Evolutionary conservation across 2,888 invertebrate species (phyloP), one percentile per base, ranked within the genome.

Genomic region (Callosobruchus maculatus): DNA sequence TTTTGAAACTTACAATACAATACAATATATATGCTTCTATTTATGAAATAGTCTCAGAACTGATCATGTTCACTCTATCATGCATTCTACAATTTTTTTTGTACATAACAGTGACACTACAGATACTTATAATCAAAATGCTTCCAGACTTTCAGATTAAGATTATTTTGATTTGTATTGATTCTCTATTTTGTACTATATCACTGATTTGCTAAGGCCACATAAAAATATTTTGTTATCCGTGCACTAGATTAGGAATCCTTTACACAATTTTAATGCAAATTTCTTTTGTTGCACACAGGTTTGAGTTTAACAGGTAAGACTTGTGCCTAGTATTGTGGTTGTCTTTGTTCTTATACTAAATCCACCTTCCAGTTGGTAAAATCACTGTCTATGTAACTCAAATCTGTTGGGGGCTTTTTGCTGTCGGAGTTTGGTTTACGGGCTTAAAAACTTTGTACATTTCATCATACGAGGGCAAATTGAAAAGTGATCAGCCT

Each of bases 281-380:
- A 18, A 74, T 84, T 86, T 86, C 85, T 85, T 86, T 86, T 87
- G 87, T 82, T 84, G 85, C 86, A 86, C 86, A 86, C 85, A 88
- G 88, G 84, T 88, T 88, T 85, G 87, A 87, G 81, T 87, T 88
- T 82, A 87, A 87, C 84, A 88, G 88, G 88, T 88, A 88, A 88
- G 88, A 82, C 77, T 77, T 49, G 49, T 49, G 49, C 18, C 13
- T 49, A 7, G 49, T 49, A 13, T 49, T 49, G 49, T 49, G 49
- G 49, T 49, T 49, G 49, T 49, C 49, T 49, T 49, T 49, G 18
- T 49, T 49, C 49, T 49, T 18, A 49, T 49, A 49, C 49, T 49
- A 49, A 49, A 49, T 7, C 3, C 49, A 49, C 49, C 13, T 13
- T 18, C 18, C 49, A 49, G 1, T 49, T 49, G 3, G 49, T 49